A percentile compares a stretch with the other conserved stretches of the same genome.
Conservation (phyloP, 2,113 vertebrate species). For the human (Homo sapiens) region GRCh38 chr15:23762001-23762500, state of each 20-base stretch:
- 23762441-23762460: conserved; percentile 16
- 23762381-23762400: background rate
- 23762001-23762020: background rate
- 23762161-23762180: conserved; percentile 57
- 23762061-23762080: background rate
- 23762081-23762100: background rate
- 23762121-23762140: background rate
- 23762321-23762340: conserved; percentile 50
- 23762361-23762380: background rate
- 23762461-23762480: conserved; percentile 34
- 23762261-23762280: conserved; percentile 71
- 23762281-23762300: conserved; percentile 44
- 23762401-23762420: background rate
- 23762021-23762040: background rate
- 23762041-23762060: background rate
- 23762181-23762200: conserved; percentile 58
- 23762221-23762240: conserved; percentile 41
- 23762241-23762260: conserved; percentile 42
- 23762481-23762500: conserved; percentile 47
- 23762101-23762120: background rate
- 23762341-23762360: conserved; percentile 48
- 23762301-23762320: conserved; percentile 61
- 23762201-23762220: conserved; percentile 53
- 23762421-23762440: conserved; percentile 18
- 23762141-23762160: background rate